Percentiles rank a stretch among this genome's conserved stretches.
These are phyloP conservation scores for Drosophila kikkawai DNA, from an alignment of 1,140 invertebrate species.

Conservation along the genomic window DNA sequence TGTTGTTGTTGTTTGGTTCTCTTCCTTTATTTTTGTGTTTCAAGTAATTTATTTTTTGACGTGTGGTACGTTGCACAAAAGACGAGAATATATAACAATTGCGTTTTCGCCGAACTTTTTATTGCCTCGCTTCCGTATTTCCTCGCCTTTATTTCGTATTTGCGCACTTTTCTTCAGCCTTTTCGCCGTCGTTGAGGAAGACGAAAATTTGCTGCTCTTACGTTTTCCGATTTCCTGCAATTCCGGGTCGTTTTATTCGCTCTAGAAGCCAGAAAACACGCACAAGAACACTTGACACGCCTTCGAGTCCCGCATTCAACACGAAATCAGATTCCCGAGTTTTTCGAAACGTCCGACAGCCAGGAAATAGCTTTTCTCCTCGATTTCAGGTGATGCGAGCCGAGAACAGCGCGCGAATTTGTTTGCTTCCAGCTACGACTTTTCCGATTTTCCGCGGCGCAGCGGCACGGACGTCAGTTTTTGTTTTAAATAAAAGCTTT, in stretches of 20 bases:
- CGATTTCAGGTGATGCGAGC: constrained; percentile 1
- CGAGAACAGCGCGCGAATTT: constrained; percentile 26
- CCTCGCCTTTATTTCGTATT: constrained; percentile 33
- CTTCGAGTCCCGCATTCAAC: constrained; percentile 5
- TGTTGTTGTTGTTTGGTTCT: constrained; percentile 28
- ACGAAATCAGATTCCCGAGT: constrained; percentile 36
- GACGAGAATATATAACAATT: constrained; percentile 45
- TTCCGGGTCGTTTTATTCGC: constrained; percentile 27
- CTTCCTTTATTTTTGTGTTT: constrained; percentile 13
- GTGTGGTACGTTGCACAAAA: constrained; percentile 45
- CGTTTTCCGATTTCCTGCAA: constrained; percentile 10
- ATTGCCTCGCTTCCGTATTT: constrained; percentile 44
- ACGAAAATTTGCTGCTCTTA: constrained; percentile 33
- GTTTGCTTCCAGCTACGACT: constrained; percentile 10
- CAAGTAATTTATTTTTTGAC: constrained; percentile 49
- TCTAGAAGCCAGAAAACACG: constrained; percentile 21
- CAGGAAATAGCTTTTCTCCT: constrained; percentile 26
- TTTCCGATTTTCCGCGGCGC: constrained; percentile 11
- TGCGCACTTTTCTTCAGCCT: constrained; percentile 42
- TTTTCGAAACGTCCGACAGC: constrained; percentile 49
- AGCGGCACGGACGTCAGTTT: constrained; percentile 3
- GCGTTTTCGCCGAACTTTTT: constrained; percentile 37
- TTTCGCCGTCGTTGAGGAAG: constrained; percentile 28
- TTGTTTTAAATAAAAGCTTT: background rate
- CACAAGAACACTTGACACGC: constrained; percentile 21